Conservation (phyloP, 2,888 invertebrate genomes). For the Diplazon laetatorius region DNA sequence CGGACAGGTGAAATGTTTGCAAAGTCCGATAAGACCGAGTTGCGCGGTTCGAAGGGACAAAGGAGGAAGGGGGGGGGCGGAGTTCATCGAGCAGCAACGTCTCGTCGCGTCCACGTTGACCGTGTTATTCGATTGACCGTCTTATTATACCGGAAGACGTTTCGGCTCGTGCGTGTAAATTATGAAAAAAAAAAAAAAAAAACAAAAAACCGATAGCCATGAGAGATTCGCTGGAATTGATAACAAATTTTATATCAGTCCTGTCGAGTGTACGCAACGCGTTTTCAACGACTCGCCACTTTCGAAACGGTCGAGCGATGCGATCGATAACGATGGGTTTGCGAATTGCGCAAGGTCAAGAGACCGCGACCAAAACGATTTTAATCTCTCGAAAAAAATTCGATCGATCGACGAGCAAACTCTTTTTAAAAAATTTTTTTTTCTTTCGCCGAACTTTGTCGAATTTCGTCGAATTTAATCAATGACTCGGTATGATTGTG, state of each 20-base stretch:
- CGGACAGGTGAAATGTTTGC: conserved; percentile 54
- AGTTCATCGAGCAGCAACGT: neutral
- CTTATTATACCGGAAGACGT: conserved; percentile 55
- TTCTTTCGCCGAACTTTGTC: too few relatives aligned
- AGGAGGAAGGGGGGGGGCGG: too few relatives aligned
- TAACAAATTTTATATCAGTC: conserved; percentile 39
- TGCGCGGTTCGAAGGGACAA: neutral
- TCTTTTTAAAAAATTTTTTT: too few relatives aligned
- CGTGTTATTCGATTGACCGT: conserved; percentile 32
- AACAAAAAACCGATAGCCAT: conserved; percentile 14
- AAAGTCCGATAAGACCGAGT: conserved; percentile 53
- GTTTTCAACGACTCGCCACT: conserved; percentile 30
- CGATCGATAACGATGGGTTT: neutral
- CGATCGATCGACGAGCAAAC: too few relatives aligned
- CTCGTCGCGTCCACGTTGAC: neutral
- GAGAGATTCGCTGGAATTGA: conserved; percentile 53
- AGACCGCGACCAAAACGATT: too few relatives aligned
- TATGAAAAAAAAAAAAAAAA: conserved; percentile 4
- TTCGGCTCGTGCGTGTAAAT: conserved; percentile 11
- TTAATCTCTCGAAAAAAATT: neutral
- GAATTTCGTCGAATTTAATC: too few relatives aligned
- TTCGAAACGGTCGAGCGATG: neutral
- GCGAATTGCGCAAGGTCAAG: neutral
- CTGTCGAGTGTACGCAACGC: conserved; percentile 20
- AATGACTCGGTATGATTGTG: too few relatives aligned